These are phyloP conservation scores for Aleiodes sp. DNA, from an alignment of 1,140 invertebrate species.

Conservation along the genomic window DNA sequence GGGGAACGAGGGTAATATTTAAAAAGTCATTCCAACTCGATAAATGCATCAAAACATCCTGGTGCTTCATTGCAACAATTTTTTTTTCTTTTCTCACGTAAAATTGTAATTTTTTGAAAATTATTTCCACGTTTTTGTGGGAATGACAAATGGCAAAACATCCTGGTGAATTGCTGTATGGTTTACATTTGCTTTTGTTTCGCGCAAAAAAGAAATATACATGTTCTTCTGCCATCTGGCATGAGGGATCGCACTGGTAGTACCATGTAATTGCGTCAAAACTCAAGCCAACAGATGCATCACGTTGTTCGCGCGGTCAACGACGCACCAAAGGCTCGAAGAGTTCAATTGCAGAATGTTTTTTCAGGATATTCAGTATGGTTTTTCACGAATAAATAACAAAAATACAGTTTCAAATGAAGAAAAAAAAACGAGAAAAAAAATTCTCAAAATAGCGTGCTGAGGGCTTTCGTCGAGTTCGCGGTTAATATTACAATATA, in stretches of 20 bases:
- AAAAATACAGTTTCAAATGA: background rate
- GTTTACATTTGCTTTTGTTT: background rate
- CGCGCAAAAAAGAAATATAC: background rate
- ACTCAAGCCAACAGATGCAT: constrained; percentile 4
- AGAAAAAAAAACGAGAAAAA: background rate
- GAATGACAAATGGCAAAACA: background rate
- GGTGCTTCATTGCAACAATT: background rate
- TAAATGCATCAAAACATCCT: background rate
- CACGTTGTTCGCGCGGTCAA: constrained; percentile 7
- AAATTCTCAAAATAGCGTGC: background rate
- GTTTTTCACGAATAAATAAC: background rate
- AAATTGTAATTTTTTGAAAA: background rate
- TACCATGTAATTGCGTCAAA: constrained; percentile 18
- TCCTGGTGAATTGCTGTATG: background rate
- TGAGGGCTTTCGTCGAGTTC: background rate
- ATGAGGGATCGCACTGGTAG: background rate
- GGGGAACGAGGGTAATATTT: background rate
- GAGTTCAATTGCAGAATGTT: background rate
- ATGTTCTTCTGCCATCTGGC: constrained; percentile 12
- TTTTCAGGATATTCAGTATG: no score
- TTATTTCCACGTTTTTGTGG: background rate
- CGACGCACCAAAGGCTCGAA: background rate
- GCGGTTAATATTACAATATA: background rate
- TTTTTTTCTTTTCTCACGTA: background rate
- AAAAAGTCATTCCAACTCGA: background rate